Conservation (phyloP, 2,113 vertebrate species). For the Spizaetus ornatus region DNA sequence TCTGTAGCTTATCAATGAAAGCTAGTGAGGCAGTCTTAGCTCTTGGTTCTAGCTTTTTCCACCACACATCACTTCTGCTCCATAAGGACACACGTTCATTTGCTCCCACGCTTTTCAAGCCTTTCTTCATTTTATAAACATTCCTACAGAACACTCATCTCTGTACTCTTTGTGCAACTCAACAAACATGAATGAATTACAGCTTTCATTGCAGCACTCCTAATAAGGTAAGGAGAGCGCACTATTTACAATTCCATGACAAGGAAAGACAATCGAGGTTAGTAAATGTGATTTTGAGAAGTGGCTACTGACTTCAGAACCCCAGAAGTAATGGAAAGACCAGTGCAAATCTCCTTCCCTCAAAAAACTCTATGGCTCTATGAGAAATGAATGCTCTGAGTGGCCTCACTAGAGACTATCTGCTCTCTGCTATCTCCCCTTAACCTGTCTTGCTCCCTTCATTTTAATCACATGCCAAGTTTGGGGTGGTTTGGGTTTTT, state of each 20-base stretch:
- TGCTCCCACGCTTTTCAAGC: not conserved
- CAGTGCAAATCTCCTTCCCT: not conserved
- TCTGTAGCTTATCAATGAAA: not conserved
- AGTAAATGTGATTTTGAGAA: not conserved
- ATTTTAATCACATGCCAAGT: not conserved
- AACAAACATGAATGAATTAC: conserved; percentile 16
- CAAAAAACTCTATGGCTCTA: not conserved
- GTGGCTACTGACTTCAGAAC: not conserved
- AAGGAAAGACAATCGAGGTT: conserved; percentile 2
- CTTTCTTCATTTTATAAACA: conserved; percentile 36
- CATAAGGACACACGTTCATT: conserved; percentile 8
- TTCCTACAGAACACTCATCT: not conserved
- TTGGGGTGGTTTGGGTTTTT: not conserved
- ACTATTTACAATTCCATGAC: not conserved
- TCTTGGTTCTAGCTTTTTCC: not conserved
- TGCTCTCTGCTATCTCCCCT: not conserved
- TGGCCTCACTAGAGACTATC: not conserved
- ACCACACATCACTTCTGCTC: not conserved
- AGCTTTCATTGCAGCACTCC: not conserved
- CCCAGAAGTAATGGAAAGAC: not conserved
- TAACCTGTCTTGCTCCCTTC: not conserved
- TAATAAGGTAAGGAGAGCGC: not conserved
- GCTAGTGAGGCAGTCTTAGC: not conserved
- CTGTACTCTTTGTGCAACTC: not conserved
- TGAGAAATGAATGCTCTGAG: not conserved